These are phyloP conservation scores for Vidua macroura DNA, from an alignment of 2,113 vertebrate genomes.

Conservation along the genomic window DNA sequence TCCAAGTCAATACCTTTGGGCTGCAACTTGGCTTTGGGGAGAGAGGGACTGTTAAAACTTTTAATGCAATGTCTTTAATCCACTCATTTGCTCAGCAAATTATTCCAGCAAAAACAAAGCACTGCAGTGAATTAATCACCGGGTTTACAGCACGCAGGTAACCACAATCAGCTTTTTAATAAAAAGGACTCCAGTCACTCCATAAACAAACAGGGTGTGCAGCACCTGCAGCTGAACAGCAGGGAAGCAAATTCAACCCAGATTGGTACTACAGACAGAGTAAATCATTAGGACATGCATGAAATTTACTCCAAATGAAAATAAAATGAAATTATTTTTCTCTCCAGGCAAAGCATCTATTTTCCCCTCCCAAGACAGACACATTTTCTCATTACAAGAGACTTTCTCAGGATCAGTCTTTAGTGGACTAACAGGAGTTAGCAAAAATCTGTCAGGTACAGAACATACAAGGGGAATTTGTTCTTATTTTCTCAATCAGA, in stretches of 20 bases:
- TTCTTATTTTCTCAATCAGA: not conserved
- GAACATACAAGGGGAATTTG: not conserved
- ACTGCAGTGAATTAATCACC: not conserved
- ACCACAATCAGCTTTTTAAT: not conserved
- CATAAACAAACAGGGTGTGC: not conserved
- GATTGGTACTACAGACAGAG: not conserved
- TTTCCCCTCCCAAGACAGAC: not conserved
- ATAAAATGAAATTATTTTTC: not conserved
- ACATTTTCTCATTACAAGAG: not conserved
- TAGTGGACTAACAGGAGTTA: not conserved
- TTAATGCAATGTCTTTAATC: not conserved
- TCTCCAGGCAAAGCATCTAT: not conserved
- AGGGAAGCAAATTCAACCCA: not conserved
- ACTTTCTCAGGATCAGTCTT: not conserved
- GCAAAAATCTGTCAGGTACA: not conserved
- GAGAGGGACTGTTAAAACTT: constrained; percentile 14
- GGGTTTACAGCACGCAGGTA: not conserved
- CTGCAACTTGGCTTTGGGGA: constrained; percentile 72
- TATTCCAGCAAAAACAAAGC: not conserved
- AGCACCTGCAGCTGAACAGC: not conserved
- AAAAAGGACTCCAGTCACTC: not conserved
- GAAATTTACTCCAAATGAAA: not conserved
- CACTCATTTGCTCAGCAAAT: not conserved
- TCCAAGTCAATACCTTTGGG: constrained; percentile 77
- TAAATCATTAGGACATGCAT: not conserved